Evolutionary conservation across 2,888 invertebrate genomes (phyloP).

Genomic region (Colostygia pectinataria): DNA sequence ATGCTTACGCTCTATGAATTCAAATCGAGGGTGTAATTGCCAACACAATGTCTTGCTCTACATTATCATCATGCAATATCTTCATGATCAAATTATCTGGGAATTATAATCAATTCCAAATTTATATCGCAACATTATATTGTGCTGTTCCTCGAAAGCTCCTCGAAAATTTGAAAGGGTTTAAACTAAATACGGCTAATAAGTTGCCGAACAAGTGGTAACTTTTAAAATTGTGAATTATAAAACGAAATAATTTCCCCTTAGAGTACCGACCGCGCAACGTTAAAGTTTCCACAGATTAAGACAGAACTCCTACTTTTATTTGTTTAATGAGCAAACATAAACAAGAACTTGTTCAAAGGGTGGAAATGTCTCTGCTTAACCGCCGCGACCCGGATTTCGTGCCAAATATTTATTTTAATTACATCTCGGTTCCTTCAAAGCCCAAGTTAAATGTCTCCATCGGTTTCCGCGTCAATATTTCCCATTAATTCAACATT

Average conservation of each 20-base stretch:
- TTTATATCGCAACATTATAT: neutral
- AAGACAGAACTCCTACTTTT: slow-evolving; percentile 71
- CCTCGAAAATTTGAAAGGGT: slow-evolving; percentile 28
- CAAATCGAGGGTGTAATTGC: slow-evolving; percentile 62
- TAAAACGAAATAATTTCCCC: slow-evolving; percentile 46
- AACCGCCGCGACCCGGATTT: slow-evolving; percentile 77
- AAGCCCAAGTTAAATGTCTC: slow-evolving; percentile 66
- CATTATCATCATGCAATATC: slow-evolving; percentile 9
- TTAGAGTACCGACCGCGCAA: slow-evolving; percentile 45
- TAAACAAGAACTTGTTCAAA: slow-evolving; percentile 81
- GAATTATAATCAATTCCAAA: neutral
- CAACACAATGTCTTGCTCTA: slow-evolving; percentile 46
- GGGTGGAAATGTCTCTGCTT: slow-evolving; percentile 77
- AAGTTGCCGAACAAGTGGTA: slow-evolving; percentile 38
- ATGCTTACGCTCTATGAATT: slow-evolving; percentile 72
- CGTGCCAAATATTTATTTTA: slow-evolving; percentile 81
- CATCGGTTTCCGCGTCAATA: slow-evolving; percentile 57
- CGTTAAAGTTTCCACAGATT: slow-evolving; percentile 61
- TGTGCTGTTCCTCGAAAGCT: slow-evolving; percentile 1
- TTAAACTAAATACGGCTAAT: slow-evolving; percentile 36
- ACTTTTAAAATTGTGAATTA: slow-evolving; percentile 43
- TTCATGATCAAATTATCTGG: slow-evolving; percentile 4
- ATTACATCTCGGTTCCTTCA: slow-evolving; percentile 74
- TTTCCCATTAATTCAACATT: slow-evolving; percentile 52
- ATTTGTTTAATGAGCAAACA: slow-evolving; percentile 79